Evolutionary conservation across 2,797 vertebrate genomes (phyloP), one percentile per base, ranked within the genome.

Genomic region (Pempheris klunzingeri): DNA sequence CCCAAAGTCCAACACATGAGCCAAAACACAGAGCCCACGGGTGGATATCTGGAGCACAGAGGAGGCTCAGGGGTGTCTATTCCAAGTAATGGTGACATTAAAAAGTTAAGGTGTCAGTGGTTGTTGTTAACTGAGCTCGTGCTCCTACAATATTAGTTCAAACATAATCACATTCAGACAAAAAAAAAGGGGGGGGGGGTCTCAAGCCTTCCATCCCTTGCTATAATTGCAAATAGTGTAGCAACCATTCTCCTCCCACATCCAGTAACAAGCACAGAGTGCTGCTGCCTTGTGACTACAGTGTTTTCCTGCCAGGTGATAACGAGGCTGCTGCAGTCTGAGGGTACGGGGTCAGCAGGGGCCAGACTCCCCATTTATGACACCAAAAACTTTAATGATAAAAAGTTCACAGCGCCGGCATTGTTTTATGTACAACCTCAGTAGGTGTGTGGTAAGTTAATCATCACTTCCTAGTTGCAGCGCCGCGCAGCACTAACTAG

Each of bases 271-370:
- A 39, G 66, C 52, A 2, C 2, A 1, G 34, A 36, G 54, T 0
- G 30, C 46, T 50, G 30, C 4, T 57, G 50, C 41, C 38, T 59
- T 66, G 38, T 78, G 77, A 75, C 68, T 65, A 61, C 52, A 71
- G 7, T 10, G 72, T 67, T 61, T 26, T 61, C 47, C 66, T 69
- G 72, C 30, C 67, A 46, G 67, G 55, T 87, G 75, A 72, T 80
- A 80, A 87, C 68, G 58, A 87, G 43, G 78, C 60, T 34, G 66
- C 73, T 64, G 73, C 61, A 60, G 69, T 50, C 57, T 36, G 57
- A 78, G 82, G 67, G 18, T 50, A 49, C 7, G 1, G 59, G 79
- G 75, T 88, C 74, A 86, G 64, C 81, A 67, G 86, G 74, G 77
- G 55, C n/a, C 67, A 47, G 72, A 46, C 54, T 75, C 52, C 26